Percentiles rank a stretch among this genome's conserved stretches.
phyloP scores from a whole-genome alignment of 2,113 vertebrate genomes.

The Sakesphorus luctuosus region DNA sequence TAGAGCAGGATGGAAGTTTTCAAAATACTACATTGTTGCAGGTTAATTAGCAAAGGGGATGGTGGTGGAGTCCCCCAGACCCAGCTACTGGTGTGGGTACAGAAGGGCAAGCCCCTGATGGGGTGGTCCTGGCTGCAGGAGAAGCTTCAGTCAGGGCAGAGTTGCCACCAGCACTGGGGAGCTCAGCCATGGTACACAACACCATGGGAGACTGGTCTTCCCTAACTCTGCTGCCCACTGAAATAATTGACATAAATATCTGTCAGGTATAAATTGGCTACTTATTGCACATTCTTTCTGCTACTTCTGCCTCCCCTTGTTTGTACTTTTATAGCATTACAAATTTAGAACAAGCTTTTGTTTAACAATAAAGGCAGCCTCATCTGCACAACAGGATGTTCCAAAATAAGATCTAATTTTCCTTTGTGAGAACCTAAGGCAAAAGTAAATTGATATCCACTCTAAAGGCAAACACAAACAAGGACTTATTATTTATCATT shows the following conservation, averaged over 20 bases:
- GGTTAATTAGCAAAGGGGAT: not conserved
- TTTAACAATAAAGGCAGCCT: not conserved
- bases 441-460: slow-evolving; percentile 7
- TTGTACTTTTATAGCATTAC: not conserved
- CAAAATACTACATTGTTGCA: not conserved
- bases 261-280: not conserved
- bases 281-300: not conserved
- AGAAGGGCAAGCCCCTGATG: not conserved
- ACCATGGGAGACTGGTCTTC: not conserved
- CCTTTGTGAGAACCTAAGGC: not conserved
- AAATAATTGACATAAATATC: not conserved
- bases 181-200: not conserved
- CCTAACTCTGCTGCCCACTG: not conserved
- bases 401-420: slow-evolving; percentile 45
- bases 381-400: slow-evolving; percentile 19
- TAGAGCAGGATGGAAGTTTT: not conserved
- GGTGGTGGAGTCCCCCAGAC: not conserved
- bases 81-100: not conserved
- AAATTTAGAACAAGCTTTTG: not conserved
- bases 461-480: slow-evolving; percentile 28
- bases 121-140: rapidly evolving
- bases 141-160: not conserved
- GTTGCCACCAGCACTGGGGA: rapidly evolving
- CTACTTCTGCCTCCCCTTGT: not conserved
- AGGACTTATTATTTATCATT: slow-evolving; percentile 24